Conservation (phyloP, 2,797 vertebrate genomes). For the Paratrypauchen microcephalus region DNA sequence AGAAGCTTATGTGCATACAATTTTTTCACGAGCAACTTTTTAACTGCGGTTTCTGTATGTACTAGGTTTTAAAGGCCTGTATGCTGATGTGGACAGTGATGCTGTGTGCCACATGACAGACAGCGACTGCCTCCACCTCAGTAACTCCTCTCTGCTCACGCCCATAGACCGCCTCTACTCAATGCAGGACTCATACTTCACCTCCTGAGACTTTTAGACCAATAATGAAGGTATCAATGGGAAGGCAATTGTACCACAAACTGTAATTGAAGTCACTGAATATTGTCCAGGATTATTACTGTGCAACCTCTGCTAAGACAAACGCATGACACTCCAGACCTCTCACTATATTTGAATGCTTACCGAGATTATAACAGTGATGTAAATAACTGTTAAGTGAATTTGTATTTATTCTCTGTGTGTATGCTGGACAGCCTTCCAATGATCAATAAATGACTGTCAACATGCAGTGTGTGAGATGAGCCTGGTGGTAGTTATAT, state of each 20-base stretch:
- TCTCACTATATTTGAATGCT: constrained; percentile 43
- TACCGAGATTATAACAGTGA: constrained; percentile 36
- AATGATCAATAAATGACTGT: constrained; percentile 57
- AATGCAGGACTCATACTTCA: constrained; percentile 98
- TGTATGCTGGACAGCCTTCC: constrained; percentile 48
- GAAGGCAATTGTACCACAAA: constrained; percentile 24
- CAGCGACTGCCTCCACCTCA: constrained; percentile 83
- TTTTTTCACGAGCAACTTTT: neutral
- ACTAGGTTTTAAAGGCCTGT: constrained; percentile 86
- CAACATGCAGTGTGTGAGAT: constrained; percentile 4
- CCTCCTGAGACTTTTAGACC: constrained; percentile 80
- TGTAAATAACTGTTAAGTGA: constrained; percentile 62
- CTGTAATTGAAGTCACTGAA: constrained; percentile 38
- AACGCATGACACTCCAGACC: constrained; percentile 34
- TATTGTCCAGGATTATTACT: constrained; percentile 17
- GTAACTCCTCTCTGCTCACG: constrained; percentile 85
- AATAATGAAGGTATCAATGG: constrained; percentile 14
- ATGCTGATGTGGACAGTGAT: constrained; percentile 85
- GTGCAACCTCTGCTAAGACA: constrained; percentile 28
- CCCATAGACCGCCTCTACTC: constrained; percentile 97
- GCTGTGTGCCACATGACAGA: constrained; percentile 85
- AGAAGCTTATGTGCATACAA: too few species aligned
- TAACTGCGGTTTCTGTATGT: constrained; percentile 7
- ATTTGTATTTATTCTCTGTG: constrained; percentile 72
- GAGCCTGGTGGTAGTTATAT: constrained; percentile 5